Base-by-base conservation (phyloP, 2,797 vertebrate genomes). In the Sciaenops ocellatus region DNA sequence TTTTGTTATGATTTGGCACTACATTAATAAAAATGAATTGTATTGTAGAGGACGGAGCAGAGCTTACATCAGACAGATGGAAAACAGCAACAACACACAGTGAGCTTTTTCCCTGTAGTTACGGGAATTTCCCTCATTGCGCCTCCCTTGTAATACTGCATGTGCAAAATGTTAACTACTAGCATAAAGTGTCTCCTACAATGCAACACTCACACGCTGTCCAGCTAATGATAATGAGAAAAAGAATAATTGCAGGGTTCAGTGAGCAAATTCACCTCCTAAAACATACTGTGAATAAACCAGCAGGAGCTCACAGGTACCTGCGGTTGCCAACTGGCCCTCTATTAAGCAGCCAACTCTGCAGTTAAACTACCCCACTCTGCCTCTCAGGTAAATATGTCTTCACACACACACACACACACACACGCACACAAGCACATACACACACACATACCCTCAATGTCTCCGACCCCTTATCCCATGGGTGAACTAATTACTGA, bases 301-400 rank as follows among this genome's bases (percentile, higher is more conserved):
- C 73, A 80, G 60, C 80, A 62, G 76, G 68, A 57, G 64, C 15
- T n/a, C 41, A 52, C 41, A 48, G 28, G 41, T 13, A 47, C 56
- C 66, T 62, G 55, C 56, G 20, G 51, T 11, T 20, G 28, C 50
- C 65, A 65, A 56, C 34, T 62, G 51, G 48, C 46, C 42, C n/a
- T 61, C 50, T 55, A 69, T 30, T 51, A 28, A 66, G 10, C 41
- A 64, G 63, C 62, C 34, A 28, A 3, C 17, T 56, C 83, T 60
- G 51, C 66, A 52, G 41, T 50, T 52, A 30, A 34, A 68, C 47
- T 30, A 1, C 10, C 17, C 67, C 46, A 17, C 55, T 64, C 57
- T 69, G 22, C 16, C 68, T 57, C 44, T 52, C 59, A 41, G 20
- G 34, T 59, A 59, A 64, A 55, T 24, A 59, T 9, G 18, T 52